phyloP scores from a whole-genome alignment of 2,888 invertebrate genomes.

The Lutraria lutraria region DNA sequence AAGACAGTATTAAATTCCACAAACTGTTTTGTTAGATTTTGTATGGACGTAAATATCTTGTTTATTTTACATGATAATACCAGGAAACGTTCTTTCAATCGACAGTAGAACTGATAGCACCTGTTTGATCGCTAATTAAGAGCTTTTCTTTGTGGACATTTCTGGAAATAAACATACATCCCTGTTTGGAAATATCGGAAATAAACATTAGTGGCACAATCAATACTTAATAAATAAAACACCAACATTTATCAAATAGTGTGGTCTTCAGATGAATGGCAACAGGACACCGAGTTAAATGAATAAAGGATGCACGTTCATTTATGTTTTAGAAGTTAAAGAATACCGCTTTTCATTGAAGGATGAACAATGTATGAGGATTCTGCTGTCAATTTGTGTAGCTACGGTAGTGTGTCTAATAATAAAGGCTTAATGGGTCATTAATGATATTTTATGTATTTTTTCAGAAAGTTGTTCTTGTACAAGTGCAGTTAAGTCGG shows the following conservation, averaged over 20 bases:
- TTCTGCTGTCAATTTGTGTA: neutral
- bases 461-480: neutral
- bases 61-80: neutral
- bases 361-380: neutral
- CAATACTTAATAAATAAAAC: neutral
- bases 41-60: neutral
- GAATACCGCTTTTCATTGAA: neutral
- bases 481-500: neutral
- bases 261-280: neutral
- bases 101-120: neutral
- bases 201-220: neutral
- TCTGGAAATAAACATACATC: neutral
- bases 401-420: neutral
- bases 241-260: neutral
- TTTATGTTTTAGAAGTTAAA: neutral
- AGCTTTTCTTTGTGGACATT: slow-evolving; percentile 4
- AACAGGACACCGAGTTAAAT: neutral
- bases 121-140: slow-evolving; percentile 22
- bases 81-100: neutral
- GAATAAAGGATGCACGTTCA: slow-evolving; percentile 11
- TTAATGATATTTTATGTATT: neutral
- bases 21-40: neutral
- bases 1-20: neutral
- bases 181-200: neutral
- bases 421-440: neutral